Evolutionary conservation across 2,888 invertebrate genomes (phyloP), one percentile per base, ranked within the genome.

Genomic region (Eutolmus rufibarbis): DNA sequence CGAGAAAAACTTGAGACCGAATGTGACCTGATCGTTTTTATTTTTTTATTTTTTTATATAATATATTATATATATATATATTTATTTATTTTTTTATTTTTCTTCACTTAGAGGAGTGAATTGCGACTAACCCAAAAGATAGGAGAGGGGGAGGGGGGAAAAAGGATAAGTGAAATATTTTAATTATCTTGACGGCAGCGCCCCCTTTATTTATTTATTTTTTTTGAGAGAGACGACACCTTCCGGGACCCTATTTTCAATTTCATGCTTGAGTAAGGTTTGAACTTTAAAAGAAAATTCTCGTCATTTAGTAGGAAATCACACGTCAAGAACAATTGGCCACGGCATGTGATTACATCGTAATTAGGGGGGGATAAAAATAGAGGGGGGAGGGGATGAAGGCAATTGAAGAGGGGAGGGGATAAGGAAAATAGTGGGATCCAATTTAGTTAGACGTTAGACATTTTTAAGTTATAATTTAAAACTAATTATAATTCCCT

Each of bases 201-300:
- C 40, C 74, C 40, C 51, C 5, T 34, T 81, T n/a, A n/a, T n/a
- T n/a, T n/a, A n/a, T n/a, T 40, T 74, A 40, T 40, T 34, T 34
- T 34, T 34, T 5, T 0, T 0, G 34, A 7, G 34, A 34, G 34
- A 34, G 2, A 40, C 1, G 2, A 9, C 40, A 9, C 40, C 40
- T 46, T 16, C 43, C 5, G 34, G 34, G 57, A 82, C 34, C 28
- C 56, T 56, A 56, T 37, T 74, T 86, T 86, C 76, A 23, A 86
- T 86, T 86, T 86, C 74, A 86, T 31, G 86, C 16, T 74, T 46
- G 40, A 46, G 8, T 51, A 31, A 46, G 4, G n/a, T 34, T 46
- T 86, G 86, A 86, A 86, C 76, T 86, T 86, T 86, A 86, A 86
- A 86, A 31, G 74, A 86, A 74, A 56, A 37, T 19, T 43, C 40